Conservation (phyloP, 2,888 invertebrate species). For the Ormyrus pomaceus region DNA sequence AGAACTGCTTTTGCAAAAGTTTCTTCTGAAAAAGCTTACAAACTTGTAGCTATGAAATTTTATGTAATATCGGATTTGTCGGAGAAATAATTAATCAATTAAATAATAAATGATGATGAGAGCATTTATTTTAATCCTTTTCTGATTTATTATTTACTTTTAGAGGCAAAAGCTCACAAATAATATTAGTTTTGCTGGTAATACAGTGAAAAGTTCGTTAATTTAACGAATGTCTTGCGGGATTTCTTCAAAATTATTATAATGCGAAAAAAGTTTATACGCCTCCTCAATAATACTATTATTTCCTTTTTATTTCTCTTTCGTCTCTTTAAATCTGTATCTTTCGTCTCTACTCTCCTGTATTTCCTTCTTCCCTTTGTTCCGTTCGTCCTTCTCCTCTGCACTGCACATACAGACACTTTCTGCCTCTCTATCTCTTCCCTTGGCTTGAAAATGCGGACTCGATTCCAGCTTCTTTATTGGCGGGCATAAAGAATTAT, state of each 20-base stretch:
- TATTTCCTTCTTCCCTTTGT: constrained; percentile 1
- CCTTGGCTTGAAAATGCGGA: constrained; percentile 12
- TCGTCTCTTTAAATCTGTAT: background rate
- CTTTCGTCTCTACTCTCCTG: constrained; percentile 8
- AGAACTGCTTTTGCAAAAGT: too few species aligned
- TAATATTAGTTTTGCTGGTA: too few species aligned
- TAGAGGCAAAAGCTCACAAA: too few species aligned
- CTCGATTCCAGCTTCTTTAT: constrained; percentile 34
- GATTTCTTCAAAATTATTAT: constrained; percentile 1
- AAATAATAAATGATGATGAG: too few species aligned
- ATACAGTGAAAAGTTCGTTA: too few species aligned
- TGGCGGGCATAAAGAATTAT: constrained; percentile 33
- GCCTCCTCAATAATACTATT: background rate
- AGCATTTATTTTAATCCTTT: too few species aligned
- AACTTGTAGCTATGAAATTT: too few species aligned
- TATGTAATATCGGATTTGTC: too few species aligned
- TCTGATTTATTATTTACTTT: too few species aligned
- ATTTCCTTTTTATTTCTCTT: constrained; percentile 5
- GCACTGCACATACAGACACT: too few species aligned
- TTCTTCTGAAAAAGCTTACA: too few species aligned
- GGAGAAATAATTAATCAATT: too few species aligned
- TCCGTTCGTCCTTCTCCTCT: background rate
- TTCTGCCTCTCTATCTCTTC: background rate
- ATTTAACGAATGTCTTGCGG: background rate
- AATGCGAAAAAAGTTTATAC: background rate